These are phyloP conservation scores for Pseudococcus longispinus DNA, from an alignment of 2,888 invertebrate genomes.

Conservation along the genomic window DNA sequence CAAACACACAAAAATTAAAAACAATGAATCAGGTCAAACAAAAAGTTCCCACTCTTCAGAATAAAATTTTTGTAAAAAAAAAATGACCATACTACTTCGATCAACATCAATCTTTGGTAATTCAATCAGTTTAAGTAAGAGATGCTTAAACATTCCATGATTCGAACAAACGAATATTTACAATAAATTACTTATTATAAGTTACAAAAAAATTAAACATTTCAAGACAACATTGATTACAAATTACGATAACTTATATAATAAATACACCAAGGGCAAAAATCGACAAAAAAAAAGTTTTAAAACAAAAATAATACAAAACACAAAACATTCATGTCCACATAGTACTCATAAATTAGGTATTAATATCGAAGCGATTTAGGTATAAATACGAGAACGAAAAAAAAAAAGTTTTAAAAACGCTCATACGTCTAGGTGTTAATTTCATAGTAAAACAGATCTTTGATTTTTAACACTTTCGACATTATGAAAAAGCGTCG, in stretches of 20 bases:
- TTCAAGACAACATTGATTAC: not conserved
- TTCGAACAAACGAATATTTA: not conserved
- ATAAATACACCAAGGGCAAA: not conserved
- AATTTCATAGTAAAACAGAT: conserved; percentile 28
- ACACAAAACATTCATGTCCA: not conserved
- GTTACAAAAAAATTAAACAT: not conserved
- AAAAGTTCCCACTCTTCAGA: not conserved
- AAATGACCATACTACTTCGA: not conserved
- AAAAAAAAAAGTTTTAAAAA: not conserved
- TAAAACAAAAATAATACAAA: not conserved
- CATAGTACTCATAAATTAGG: not conserved
- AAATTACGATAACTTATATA: not conserved
- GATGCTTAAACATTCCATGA: not conserved
- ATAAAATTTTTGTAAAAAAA: not conserved
- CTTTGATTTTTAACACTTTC: conserved; percentile 26
- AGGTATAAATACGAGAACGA: not conserved
- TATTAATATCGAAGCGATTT: not conserved
- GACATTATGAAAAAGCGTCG: not conserved
- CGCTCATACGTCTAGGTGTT: not conserved
- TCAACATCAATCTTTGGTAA: not conserved
- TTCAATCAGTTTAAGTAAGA: not conserved
- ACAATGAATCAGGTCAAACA: not conserved
- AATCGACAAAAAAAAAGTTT: not conserved
- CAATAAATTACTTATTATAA: not conserved
- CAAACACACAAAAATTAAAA: not conserved